Conservation (phyloP, 1,140 invertebrate genomes). For the Drosophila azteca region DNA sequence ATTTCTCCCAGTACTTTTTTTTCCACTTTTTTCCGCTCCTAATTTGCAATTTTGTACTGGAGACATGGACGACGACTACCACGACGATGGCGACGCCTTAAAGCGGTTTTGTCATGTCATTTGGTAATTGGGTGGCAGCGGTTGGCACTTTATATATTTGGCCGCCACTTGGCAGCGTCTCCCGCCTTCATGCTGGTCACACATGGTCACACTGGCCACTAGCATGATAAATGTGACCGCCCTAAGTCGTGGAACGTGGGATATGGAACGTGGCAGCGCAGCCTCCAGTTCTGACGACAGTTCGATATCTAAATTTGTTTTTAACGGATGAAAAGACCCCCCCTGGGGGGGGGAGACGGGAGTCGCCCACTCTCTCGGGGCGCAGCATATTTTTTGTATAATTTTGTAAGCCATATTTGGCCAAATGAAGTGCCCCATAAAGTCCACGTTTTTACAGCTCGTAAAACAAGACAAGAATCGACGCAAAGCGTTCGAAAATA, state of each 20-base stretch:
- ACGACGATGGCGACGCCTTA: constrained; percentile 65
- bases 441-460: constrained; percentile 79
- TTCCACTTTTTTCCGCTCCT: constrained; percentile 58
- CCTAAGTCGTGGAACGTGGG: constrained; percentile 1
- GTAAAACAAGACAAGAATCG: constrained; percentile 61
- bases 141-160: constrained; percentile 83
- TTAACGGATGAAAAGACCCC: background rate
- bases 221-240: constrained; percentile 7
- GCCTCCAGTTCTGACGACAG: constrained; percentile 19
- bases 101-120: constrained; percentile 83
- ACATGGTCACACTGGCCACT: constrained; percentile 54
- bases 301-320: constrained; percentile 12
- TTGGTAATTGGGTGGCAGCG: constrained; percentile 83
- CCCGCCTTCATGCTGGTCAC: constrained; percentile 19
- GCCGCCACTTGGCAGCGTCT: constrained; percentile 61
- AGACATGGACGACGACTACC: constrained; percentile 35
- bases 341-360: no score
- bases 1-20: constrained; percentile 38
- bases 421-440: constrained; percentile 74
- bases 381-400: constrained; percentile 37
- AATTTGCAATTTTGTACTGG: constrained; percentile 83
- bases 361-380: constrained; percentile 36
- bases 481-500: constrained; percentile 63
- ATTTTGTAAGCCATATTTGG: constrained; percentile 36
- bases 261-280: background rate